Conservation (phyloP, 2,888 invertebrate species). For the Cotesia congregata region DNA sequence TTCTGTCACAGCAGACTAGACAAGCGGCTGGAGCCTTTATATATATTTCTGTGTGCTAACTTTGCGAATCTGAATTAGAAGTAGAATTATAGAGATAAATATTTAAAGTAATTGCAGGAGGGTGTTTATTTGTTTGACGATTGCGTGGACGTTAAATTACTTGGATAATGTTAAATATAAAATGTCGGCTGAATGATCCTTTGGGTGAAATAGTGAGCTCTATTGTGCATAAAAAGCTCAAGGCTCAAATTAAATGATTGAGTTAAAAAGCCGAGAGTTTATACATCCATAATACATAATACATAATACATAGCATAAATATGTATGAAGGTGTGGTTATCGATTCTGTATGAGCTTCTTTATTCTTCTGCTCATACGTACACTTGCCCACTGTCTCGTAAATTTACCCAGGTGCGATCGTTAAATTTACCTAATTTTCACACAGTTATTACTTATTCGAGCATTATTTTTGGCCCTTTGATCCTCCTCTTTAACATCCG, state of each 20-base stretch:
- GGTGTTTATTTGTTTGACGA: not conserved
- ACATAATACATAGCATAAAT: slow-evolving; percentile 21
- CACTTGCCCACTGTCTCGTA: not conserved
- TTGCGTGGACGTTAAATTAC: not conserved
- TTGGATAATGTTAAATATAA: not conserved
- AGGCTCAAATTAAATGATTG: not conserved
- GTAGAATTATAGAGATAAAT: too few relatives aligned
- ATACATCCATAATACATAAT: not conserved
- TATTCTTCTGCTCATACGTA: not conserved
- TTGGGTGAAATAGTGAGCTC: not conserved
- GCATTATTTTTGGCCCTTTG: slow-evolving; percentile 1
- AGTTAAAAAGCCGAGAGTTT: not conserved
- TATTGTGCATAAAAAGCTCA: not conserved
- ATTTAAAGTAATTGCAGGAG: too few relatives aligned
- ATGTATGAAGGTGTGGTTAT: slow-evolving; percentile 38
- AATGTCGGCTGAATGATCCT: not conserved
- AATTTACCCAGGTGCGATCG: not conserved
- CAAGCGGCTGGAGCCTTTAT: slow-evolving; percentile 5
- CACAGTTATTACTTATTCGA: not conserved
- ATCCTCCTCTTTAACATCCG: not conserved
- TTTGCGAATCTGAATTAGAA: too few relatives aligned
- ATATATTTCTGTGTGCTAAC: not conserved
- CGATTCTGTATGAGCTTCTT: slow-evolving; percentile 14
- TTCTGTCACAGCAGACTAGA: slow-evolving; percentile 11
- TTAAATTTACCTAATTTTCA: slow-evolving; percentile 5